These are phyloP conservation scores for Pollenia griseotomentosa DNA, from an alignment of 2,888 invertebrate species.

Conservation along the genomic window DNA sequence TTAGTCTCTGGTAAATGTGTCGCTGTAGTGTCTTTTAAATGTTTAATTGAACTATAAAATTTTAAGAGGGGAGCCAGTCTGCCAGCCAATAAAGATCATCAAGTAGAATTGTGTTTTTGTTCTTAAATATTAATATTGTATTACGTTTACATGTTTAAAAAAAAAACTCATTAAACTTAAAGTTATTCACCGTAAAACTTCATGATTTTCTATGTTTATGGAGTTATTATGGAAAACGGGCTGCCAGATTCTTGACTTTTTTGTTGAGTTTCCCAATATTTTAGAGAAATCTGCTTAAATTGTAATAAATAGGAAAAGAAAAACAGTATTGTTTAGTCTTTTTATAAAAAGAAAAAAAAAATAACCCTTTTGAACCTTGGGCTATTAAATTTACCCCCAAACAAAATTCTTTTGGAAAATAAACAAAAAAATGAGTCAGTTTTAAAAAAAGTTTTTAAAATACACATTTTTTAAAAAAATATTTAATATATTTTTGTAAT, in stretches of 20 bases:
- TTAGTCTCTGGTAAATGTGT: conserved; percentile 28
- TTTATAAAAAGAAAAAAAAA: no score
- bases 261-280: not conserved
- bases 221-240: not conserved
- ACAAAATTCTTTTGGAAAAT: no score
- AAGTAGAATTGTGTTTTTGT: not conserved
- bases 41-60: conserved; percentile 63
- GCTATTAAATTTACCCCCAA: no score
- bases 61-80: conserved; percentile 12
- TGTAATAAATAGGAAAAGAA: no score
- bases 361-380: no score
- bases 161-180: conserved; percentile 51
- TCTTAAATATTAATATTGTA: conserved; percentile 5
- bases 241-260: not conserved
- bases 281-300: not conserved
- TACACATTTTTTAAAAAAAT: no score
- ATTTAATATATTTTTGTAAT: no score
- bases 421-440: no score
- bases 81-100: conserved; percentile 2
- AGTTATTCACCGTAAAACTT: conserved; percentile 51
- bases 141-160: not conserved
- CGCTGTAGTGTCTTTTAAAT: conserved; percentile 46
- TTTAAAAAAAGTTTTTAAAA: no score
- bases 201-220: conserved; percentile 32
- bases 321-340: no score